phyloP scores from a whole-genome alignment of 2,888 invertebrate species.

The Thereva unica region DNA sequence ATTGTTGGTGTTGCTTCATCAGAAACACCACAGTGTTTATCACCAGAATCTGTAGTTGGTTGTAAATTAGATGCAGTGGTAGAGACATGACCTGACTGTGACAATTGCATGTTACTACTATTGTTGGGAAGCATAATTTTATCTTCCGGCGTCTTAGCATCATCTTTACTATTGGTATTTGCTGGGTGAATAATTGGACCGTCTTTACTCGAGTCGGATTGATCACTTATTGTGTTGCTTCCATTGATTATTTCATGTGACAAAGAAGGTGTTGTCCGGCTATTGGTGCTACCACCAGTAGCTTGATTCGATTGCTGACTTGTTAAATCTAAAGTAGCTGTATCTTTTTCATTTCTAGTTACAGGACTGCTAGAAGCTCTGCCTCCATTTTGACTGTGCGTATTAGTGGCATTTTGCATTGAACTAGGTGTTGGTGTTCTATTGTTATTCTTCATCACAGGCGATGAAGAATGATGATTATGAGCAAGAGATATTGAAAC shows the following conservation, averaged over 20 bases:
- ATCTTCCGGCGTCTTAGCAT: conserved; percentile 28
- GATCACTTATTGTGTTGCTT: conserved; percentile 45
- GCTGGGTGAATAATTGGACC: conserved; percentile 20
- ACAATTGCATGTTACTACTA: conserved; percentile 3
- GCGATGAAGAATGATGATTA: conserved; percentile 23
- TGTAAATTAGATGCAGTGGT: conserved; percentile 17
- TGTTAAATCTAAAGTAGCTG: conserved; percentile 54
- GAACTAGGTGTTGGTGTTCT: conserved; percentile 22
- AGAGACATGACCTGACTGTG: conserved; percentile 14
- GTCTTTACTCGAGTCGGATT: conserved; percentile 48
- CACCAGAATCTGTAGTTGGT: conserved; percentile 8
- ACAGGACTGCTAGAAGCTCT: conserved; percentile 51
- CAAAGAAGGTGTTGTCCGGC: conserved; percentile 44
- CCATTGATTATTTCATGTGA: conserved; percentile 52
- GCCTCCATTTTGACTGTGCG: conserved; percentile 45
- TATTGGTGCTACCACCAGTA: conserved; percentile 41
- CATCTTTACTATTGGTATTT: conserved; percentile 31
- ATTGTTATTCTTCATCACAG: conserved; percentile 24
- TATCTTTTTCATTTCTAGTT: conserved; percentile 48
- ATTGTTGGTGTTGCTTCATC: conserved; percentile 19
- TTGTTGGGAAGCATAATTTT: conserved; percentile 10
- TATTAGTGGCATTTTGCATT: conserved; percentile 21
- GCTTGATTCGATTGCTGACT: conserved; percentile 35
- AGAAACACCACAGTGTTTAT: conserved; percentile 10
- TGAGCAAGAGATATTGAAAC: conserved; percentile 27